A percentile compares a stretch with the other conserved stretches of the same genome.
These are phyloP conservation scores for Rhincodon typus DNA, from an alignment of 2,797 vertebrate genomes.

Conservation along the genomic window DNA sequence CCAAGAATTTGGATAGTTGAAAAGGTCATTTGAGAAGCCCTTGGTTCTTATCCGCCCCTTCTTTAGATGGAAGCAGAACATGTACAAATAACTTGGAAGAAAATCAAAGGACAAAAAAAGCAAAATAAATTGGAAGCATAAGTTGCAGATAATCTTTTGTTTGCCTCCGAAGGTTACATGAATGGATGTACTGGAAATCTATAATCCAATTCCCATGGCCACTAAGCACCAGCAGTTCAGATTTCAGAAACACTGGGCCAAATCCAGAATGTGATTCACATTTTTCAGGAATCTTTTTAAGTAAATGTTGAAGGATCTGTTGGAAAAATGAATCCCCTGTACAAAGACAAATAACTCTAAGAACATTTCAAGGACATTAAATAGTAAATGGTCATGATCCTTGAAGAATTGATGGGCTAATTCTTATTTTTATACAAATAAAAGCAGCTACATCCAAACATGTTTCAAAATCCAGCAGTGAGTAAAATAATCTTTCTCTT, in stretches of 20 bases:
- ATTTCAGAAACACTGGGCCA: background rate
- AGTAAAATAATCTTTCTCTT: background rate
- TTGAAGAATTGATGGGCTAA: background rate
- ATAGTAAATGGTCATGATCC: background rate
- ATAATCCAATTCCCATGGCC: background rate
- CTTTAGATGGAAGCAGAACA: background rate
- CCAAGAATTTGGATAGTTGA: background rate
- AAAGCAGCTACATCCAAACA: background rate
- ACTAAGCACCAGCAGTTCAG: background rate
- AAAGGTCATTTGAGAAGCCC: background rate
- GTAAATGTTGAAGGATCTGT: background rate
- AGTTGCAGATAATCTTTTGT: constrained; percentile 13
- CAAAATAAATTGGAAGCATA: background rate
- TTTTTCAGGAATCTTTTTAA: background rate
- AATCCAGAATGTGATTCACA: background rate
- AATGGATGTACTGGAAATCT: background rate
- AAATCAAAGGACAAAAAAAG: background rate
- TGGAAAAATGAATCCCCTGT: background rate
- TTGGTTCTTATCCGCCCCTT: background rate
- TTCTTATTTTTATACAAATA: background rate
- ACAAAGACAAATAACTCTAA: background rate
- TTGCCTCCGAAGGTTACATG: background rate
- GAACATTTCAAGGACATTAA: background rate
- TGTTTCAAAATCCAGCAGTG: background rate
- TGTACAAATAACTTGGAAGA: background rate